These are phyloP conservation scores for Anthophora plumipes DNA, from an alignment of 2,888 invertebrate genomes.

Conservation along the genomic window DNA sequence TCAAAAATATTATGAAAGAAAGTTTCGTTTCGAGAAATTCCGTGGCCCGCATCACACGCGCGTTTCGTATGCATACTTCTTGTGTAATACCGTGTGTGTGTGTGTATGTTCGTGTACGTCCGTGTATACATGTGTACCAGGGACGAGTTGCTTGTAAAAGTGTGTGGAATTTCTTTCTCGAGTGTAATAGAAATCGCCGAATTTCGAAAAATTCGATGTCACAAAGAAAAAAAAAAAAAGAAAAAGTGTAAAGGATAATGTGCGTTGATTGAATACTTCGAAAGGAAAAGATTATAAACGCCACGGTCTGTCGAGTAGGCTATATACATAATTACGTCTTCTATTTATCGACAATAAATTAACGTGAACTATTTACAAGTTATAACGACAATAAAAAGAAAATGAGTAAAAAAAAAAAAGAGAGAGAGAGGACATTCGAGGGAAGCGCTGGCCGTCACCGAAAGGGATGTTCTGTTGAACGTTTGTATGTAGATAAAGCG, in stretches of 20 bases:
- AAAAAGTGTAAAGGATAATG: too few species aligned
- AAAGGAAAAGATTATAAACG: not conserved
- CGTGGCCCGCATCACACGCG: conserved; percentile 35
- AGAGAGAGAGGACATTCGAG: conserved; percentile 49
- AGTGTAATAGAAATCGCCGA: conserved; percentile 40
- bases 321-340: conserved; percentile 52
- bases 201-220: conserved; percentile 6
- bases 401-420: conserved; percentile 48
- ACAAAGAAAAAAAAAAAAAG: not conserved
- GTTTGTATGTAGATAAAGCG: conserved; percentile 42
- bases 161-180: conserved; percentile 20
- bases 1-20: too few species aligned
- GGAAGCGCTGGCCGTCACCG: conserved; percentile 69
- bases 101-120: not conserved
- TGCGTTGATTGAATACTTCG: not conserved
- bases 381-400: conserved; percentile 56
- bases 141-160: conserved; percentile 52
- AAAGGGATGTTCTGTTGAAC: conserved; percentile 54
- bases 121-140: conserved; percentile 18
- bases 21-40: not conserved
- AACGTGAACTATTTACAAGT: conserved; percentile 51
- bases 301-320: conserved; percentile 34
- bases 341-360: conserved; percentile 67
- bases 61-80: conserved; percentile 14
- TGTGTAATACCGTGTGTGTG: conserved; percentile 27